These are phyloP conservation scores for Malachius bipustulatus DNA, from an alignment of 2,888 invertebrate genomes.

Conservation along the genomic window DNA sequence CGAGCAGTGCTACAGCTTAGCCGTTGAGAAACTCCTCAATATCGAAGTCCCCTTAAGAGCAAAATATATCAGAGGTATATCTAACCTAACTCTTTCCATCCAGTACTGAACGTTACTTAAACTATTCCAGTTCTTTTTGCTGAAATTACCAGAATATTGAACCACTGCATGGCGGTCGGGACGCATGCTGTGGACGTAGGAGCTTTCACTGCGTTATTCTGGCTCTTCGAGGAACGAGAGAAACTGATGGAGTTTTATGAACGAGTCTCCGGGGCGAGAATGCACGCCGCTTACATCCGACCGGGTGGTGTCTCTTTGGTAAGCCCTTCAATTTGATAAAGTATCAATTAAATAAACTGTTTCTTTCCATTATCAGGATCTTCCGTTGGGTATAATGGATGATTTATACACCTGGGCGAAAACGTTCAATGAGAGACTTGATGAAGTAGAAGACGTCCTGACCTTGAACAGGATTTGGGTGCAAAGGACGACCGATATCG, in stretches of 20 bases:
- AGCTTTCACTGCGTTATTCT: slow-evolving; percentile 96
- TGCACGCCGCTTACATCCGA: slow-evolving; percentile 97
- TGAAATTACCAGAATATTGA: slow-evolving; percentile 89
- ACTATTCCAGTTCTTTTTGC: slow-evolving; percentile 80
- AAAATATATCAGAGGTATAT: slow-evolving; percentile 88
- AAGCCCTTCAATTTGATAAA: no score
- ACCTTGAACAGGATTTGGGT: slow-evolving; percentile 92
- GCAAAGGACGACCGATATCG: slow-evolving; percentile 81
- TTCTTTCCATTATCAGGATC: slow-evolving; percentile 53
- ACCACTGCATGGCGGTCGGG: slow-evolving; percentile 96
- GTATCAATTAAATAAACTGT: no score
- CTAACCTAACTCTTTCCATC: no score
- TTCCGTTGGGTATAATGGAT: slow-evolving; percentile 92
- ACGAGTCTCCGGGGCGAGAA: slow-evolving; percentile 91
- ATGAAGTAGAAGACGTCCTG: slow-evolving; percentile 92
- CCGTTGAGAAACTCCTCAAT: slow-evolving; percentile 91
- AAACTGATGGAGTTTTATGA: slow-evolving; percentile 99
- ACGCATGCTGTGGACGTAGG: slow-evolving; percentile 96
- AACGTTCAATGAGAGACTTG: slow-evolving; percentile 81
- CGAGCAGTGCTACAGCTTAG: slow-evolving; percentile 92
- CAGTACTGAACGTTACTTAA: no score
- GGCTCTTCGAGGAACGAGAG: slow-evolving; percentile 97
- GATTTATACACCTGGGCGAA: slow-evolving; percentile 88
- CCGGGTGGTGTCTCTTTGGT: slow-evolving; percentile 89
- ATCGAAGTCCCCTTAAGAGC: slow-evolving; percentile 89